Evolutionary conservation across 1,140 invertebrate species (phyloP), one percentile per base, ranked within the genome.

Genomic region (Meloidogyne hapla): DNA sequence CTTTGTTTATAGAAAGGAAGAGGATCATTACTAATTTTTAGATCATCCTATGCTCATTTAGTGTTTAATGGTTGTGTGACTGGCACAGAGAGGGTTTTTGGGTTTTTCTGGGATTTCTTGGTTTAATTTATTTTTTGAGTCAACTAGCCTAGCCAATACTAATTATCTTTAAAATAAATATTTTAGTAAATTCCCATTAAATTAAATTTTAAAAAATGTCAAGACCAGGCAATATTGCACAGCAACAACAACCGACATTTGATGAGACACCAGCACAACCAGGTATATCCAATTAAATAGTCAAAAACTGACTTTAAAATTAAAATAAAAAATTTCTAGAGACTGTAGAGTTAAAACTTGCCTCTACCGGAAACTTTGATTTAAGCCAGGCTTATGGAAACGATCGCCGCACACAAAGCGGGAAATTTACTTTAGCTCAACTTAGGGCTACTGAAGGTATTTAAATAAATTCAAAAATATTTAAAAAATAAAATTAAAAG

Each of bases 401-500:
- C 64, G 65, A 81, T 26, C 26, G 71, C 3, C 68, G 83, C 26
- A 83, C 82, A 18, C 80, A 79, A 65, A 84, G 69, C 42, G 85
- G 85, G 15, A 85, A 85, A 75, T 85, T 83, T 71, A 87, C 85
- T 18, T 67, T 86, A 10, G 81, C 81, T 25, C 85, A 86, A 67
- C 75, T 86, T 18, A 69, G 85, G n/a, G 85, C 86, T 70, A 87
- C 85, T 13, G 85, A 86, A 78, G 85, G 83, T 61, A 80, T 21
- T 28, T 5, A 26, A 40, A n/a, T 45, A 69, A 38, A 23, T 69
- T 33, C 33, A 6, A 3, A 33, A 0, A 33, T 0, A 42, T 45
- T 45, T 15, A n/a, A n/a, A n/a, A 56, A 56, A 15, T 56, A 56
- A 56, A 56, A 56, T 6, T 56, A n/a, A 56, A 56, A 71, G 84